phyloP scores from a whole-genome alignment of 2,113 vertebrate species.

The Corythornis cristatus region DNA sequence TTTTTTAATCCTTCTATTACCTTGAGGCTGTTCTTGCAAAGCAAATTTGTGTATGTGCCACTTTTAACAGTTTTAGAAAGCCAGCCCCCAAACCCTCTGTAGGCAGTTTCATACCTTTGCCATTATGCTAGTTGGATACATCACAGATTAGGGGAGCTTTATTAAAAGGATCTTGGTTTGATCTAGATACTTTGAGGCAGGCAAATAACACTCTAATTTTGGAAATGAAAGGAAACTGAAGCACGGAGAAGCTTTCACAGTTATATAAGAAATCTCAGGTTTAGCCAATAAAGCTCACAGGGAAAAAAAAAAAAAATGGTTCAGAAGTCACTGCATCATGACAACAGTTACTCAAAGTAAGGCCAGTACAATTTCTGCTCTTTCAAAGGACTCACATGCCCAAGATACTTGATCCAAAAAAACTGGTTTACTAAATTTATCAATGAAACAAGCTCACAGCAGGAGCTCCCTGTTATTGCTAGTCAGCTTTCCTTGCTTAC shows the following conservation, averaged over 20 bases:
- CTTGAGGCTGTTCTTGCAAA: background rate
- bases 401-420: background rate
- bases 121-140: background rate
- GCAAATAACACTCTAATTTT: background rate
- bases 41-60: background rate
- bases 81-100: slow-evolving; percentile 25
- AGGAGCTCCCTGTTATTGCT: background rate
- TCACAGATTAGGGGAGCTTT: background rate
- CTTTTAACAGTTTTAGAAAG: background rate
- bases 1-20: background rate
- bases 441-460: background rate
- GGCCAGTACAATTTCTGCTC: background rate
- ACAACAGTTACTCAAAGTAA: background rate
- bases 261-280: background rate
- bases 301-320: background rate
- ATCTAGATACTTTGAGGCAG: background rate
- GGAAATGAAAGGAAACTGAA: background rate
- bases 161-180: background rate
- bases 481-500: background rate
- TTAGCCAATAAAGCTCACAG: background rate
- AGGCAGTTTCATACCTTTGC: slow-evolving; percentile 29
- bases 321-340: background rate
- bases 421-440: background rate
- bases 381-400: background rate
- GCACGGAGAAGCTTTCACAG: background rate